These are phyloP conservation scores for Misgurnus mizolepis DNA, from an alignment of 2,113 vertebrate species.

Conservation along the genomic window DNA sequence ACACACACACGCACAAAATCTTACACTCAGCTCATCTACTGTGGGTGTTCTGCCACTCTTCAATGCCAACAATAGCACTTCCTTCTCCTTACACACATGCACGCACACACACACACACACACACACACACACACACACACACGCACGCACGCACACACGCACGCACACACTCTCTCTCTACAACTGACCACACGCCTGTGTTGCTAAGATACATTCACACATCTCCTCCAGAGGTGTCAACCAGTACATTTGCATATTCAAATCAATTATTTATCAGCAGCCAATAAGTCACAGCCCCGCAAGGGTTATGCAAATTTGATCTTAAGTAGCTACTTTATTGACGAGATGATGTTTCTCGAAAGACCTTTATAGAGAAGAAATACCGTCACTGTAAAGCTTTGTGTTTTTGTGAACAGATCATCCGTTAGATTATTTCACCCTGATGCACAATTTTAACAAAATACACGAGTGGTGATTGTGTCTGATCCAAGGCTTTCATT, in stretches of 20 bases:
- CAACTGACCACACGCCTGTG: conserved; percentile 70
- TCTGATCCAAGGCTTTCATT: neutral
- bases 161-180: conserved; percentile 50
- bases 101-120: neutral
- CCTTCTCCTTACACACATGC: too few relatives aligned
- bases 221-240: conserved; percentile 67
- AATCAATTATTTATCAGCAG: conserved; percentile 72
- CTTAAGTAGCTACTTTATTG: conserved; percentile 29
- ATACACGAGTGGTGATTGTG: neutral
- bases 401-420: too few relatives aligned
- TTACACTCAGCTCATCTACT: too few relatives aligned
- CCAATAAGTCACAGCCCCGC: conserved; percentile 49
- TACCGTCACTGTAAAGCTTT: neutral
- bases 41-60: too few relatives aligned
- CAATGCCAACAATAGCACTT: too few relatives aligned
- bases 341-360: neutral
- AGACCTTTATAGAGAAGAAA: neutral
- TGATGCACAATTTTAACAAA: neutral
- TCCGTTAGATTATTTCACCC: neutral
- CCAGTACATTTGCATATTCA: conserved; percentile 70
- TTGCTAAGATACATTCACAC: conserved; percentile 77
- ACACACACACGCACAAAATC: conserved; percentile 3
- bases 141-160: conserved; percentile 15
- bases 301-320: conserved; percentile 38
- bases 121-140: neutral